These are phyloP conservation scores for Drosophila buzzatii DNA, from an alignment of 2,888 invertebrate species.

Conservation along the genomic window DNA sequence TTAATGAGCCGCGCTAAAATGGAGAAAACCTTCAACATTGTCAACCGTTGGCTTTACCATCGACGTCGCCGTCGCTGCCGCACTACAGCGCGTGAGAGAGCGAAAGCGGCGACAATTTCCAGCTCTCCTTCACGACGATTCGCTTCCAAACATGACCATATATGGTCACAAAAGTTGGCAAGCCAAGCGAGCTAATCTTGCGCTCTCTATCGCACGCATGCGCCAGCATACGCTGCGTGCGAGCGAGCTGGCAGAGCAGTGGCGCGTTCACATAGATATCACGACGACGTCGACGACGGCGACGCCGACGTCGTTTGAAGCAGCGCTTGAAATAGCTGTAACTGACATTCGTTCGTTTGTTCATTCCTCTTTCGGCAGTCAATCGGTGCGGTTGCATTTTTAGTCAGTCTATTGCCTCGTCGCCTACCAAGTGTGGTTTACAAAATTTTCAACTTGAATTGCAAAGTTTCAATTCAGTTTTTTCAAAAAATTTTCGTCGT, in stretches of 20 bases:
- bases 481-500: constrained; percentile 49
- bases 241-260: constrained; percentile 41
- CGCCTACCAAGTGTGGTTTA: constrained; percentile 52
- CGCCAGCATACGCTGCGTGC: constrained; percentile 33
- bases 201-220: constrained; percentile 69
- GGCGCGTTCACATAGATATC: constrained; percentile 33
- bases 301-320: constrained; percentile 39
- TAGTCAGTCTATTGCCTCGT: constrained; percentile 52
- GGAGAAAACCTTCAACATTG: constrained; percentile 72
- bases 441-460: constrained; percentile 53
- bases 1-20: constrained; percentile 66
- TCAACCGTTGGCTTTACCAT: constrained; percentile 28
- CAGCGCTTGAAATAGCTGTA: constrained; percentile 67
- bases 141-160: constrained; percentile 84
- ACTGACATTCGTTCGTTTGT: constrained; percentile 65
- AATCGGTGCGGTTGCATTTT: constrained; percentile 65
- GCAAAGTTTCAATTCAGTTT: constrained; percentile 44
- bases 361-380: constrained; percentile 76
- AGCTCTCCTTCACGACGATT: constrained; percentile 57
- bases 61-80: not conserved
- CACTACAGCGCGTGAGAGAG: constrained; percentile 43
- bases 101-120: constrained; percentile 57
- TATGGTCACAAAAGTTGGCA: constrained; percentile 85
- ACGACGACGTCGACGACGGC: constrained; percentile 32
- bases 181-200: constrained; percentile 52